A percentile compares a stretch with the other conserved stretches of the same genome.
phyloP scores from a whole-genome alignment of 2,113 vertebrate genomes.

The Centropristis striata region DNA sequence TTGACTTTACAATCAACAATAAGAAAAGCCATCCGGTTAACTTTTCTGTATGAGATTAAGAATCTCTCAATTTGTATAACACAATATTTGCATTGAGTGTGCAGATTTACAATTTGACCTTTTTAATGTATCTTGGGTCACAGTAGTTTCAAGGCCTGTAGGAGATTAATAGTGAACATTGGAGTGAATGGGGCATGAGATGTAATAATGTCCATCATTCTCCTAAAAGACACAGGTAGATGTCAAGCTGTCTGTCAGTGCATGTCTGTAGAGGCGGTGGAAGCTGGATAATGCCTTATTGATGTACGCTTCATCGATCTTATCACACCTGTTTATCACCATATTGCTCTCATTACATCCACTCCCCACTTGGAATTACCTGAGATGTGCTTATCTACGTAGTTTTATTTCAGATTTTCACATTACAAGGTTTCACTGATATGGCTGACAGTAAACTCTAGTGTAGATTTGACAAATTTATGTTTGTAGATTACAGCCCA shows the following conservation, averaged over 20 bases:
- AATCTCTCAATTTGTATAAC: not conserved
- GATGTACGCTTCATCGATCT: constrained; percentile 5
- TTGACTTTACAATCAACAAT: not conserved
- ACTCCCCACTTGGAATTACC: constrained; percentile 3
- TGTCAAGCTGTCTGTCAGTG: constrained; percentile 8
- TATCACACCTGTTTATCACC: constrained; percentile 35
- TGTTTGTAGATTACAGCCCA: constrained; percentile 1
- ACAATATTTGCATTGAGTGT: not conserved
- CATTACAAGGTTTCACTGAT: not conserved
- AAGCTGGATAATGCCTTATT: constrained; percentile 2
- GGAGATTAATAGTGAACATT: constrained; percentile 11
- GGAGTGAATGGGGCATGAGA: constrained; percentile 7
- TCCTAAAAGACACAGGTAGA: constrained; percentile 28
- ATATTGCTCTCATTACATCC: constrained; percentile 33
- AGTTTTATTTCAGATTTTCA: constrained; percentile 11
- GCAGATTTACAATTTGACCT: constrained; percentile 15
- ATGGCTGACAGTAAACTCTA: not conserved
- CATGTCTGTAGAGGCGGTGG: not conserved
- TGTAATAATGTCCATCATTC: constrained; percentile 26
- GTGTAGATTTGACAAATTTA: constrained; percentile 32
- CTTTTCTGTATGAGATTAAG: not conserved
- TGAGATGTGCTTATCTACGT: constrained; percentile 19
- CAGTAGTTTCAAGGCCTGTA: not conserved
- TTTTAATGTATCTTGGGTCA: not conserved
- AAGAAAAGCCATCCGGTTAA: not conserved